Evolutionary conservation across 2,888 invertebrate species (phyloP).

Genomic region (Mystacides longicornis): DNA sequence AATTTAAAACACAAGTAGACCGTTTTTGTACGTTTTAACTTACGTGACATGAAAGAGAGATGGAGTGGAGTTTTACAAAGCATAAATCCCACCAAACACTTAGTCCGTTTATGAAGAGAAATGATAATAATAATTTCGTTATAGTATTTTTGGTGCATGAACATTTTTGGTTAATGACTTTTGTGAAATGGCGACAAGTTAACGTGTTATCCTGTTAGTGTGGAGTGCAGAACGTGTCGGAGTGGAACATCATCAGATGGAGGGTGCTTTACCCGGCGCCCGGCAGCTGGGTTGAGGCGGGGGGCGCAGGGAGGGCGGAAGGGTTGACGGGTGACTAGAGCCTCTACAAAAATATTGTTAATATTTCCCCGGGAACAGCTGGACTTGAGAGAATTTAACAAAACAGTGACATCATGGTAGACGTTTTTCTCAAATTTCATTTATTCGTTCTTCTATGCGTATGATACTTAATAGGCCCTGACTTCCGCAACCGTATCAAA

Average conservation of each 20-base stretch:
- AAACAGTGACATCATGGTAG: no score
- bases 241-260: conserved; percentile 2
- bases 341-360: conserved; percentile 1
- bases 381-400: no score
- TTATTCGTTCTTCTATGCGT: no score
- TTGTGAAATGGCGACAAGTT: conserved; percentile 1
- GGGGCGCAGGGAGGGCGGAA: background rate
- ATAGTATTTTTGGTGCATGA: conserved; percentile 1
- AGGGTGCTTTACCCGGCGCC: background rate
- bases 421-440: no score
- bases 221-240: background rate
- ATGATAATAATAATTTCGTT: background rate
- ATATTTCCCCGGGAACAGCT: background rate
- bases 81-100: no score
- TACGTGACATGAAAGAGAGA: no score
- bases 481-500: no score
- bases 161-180: background rate
- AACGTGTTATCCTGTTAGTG: conserved; percentile 2
- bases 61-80: no score
- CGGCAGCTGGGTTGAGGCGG: background rate
- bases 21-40: no score
- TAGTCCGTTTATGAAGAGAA: background rate
- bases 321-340: background rate
- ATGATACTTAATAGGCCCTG: no score
- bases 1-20: no score